Base-by-base conservation (phyloP, 2,113 vertebrate species). In the Asarcornis scutulata region DNA sequence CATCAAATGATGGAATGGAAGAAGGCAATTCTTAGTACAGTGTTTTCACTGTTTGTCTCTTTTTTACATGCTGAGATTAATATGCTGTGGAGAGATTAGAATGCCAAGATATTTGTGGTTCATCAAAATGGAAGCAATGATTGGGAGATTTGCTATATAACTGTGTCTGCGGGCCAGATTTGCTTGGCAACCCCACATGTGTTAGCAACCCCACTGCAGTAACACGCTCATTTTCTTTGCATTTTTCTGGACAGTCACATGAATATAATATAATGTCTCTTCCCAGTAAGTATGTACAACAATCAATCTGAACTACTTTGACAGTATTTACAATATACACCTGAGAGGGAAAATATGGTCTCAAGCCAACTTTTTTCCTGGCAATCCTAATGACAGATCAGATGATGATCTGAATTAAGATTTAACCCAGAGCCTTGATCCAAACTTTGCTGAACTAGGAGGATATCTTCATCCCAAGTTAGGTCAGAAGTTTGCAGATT, bases 71-170 rank as follows among this genome's bases (percentile, higher is more conserved):
- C 26, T 79, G 58, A 95, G 55, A 86, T 94, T 88, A 83, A 92
- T 75, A 92, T 42, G 38, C 53, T 84, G 48, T 75, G 53, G 80
- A 75, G 83, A 93, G 34, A 83, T 88, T 29, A 86, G 50, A 87
- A 89, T 69, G 93, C 86, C 90, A 86, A 86, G 73, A 88, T 91
- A 91, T 72, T 94, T 93, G 90, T 84, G 86, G 76, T 93, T 94
- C 80, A 83, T 94, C 92, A 84, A 75, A 94, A 88, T 86, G 86
- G 90, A 83, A 91, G 56, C 64, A 66, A 58, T 0, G 0, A 84
- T 0, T 64, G 32, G 64, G 58, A 56, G 25, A 83, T 90, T 50
- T 86, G 83, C 88, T 82, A 38, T 23, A 78, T 76, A 90, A 93
- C 88, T n/a, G 23, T 38, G 32, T 92, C 90, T 96, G 93, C 1